Base-by-base conservation (phyloP, 1,140 invertebrate species). In the Aphelenchoides fujianensis region DNA sequence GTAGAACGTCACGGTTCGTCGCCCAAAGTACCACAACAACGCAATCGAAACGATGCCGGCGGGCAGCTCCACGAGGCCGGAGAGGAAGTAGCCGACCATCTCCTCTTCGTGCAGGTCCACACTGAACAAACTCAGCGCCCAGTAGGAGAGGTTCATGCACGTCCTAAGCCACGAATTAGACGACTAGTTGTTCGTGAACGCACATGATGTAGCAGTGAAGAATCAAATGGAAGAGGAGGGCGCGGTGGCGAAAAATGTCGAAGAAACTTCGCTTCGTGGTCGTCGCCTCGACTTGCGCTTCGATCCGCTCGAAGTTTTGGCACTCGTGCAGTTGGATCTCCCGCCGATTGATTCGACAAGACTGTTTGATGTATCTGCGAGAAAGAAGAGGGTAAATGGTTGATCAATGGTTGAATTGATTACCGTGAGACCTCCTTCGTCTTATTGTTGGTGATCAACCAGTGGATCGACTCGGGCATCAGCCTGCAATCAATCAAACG, bases 81-180 rank as follows among this genome's bases (percentile, higher is more conserved):
- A 80, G 16, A 78, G 52, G 61, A 78, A 78, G 41, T 70, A 78
- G 35, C 76, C 76, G 31, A 78, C 59, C 78, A 81, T 77, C 73
- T 78, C 48, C 34, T 78, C 59, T 66, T 78, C 75, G 31, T 78
- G 76, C 53, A 78, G 34, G 55, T 78, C 74, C 27, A 78, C 69
- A 55, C 68, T 74, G 31, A 75, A 79, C 61, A 78, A 70, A 35
- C 53, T 73, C 35, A 78, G 62, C 16, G 69, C 76, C 76, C 76
- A 78, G 54, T 78, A 78, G 12, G 77, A 66, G 55, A 57, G 63
- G 36, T 78, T 81, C 63, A 78, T 79, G 5, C 67, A 53, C 28
- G 79, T 72, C 54, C 64, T 80, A n/a, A n/a, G n/a, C n/a, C n/a
- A n/a, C n/a, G 55, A 71, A 32, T 63, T 32, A 0, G 66, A 68